Evolutionary conservation across 64 coral and sea anemone genomes (phyloP).

Genomic region (Stylophora pistillata): DNA sequence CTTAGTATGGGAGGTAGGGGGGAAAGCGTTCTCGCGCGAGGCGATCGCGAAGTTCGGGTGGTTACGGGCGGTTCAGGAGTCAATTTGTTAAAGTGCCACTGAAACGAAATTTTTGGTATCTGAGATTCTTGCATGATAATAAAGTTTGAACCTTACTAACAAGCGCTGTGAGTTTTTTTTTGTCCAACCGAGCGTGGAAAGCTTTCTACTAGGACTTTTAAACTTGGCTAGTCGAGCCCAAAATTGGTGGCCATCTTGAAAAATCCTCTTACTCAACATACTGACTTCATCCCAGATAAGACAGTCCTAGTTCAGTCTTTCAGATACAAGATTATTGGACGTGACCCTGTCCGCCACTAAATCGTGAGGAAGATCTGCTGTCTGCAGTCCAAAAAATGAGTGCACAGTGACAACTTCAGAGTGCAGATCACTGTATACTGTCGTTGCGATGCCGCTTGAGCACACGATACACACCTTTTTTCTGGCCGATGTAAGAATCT

Average conservation of each 20-base stretch:
- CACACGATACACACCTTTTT: slow-evolving; percentile 1
- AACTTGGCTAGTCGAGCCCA: neutral
- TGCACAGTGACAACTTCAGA: neutral
- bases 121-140: too few relatives aligned
- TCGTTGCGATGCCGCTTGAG: slow-evolving; percentile 22
- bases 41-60: too few relatives aligned
- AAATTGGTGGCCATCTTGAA: neutral
- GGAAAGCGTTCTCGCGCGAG: too few relatives aligned
- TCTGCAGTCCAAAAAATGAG: slow-evolving; percentile 22
- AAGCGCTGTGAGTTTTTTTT: too few relatives aligned
- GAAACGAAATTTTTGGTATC: too few relatives aligned
- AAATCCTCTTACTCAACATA: neutral
- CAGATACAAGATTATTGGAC: neutral
- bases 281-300: neutral
- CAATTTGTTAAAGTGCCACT: too few relatives aligned
- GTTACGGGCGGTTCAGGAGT: too few relatives aligned
- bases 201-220: too few relatives aligned
- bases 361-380: slow-evolving; percentile 25
- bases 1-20: too few relatives aligned
- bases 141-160: too few relatives aligned
- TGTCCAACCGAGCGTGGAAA: too few relatives aligned
- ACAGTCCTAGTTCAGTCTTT: neutral
- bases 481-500: neutral
- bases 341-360: neutral
- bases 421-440: neutral